phyloP scores from a whole-genome alignment of 2,113 vertebrate genomes.

The Phylloscopus trochilus region DNA sequence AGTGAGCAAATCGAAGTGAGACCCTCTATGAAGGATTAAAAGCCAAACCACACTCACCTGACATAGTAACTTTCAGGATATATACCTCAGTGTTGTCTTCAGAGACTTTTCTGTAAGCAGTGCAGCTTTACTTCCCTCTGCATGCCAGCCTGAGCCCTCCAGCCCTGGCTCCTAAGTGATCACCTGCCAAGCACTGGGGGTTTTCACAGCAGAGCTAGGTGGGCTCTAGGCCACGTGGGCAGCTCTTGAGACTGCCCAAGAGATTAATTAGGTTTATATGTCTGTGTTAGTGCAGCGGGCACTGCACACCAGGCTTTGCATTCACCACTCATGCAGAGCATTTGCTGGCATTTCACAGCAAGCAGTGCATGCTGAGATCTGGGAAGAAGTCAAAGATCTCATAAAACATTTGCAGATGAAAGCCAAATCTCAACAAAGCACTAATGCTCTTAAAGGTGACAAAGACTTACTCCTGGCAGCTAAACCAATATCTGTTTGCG shows the following conservation, averaged over 20 bases:
- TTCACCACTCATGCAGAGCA: background rate
- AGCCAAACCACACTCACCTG: background rate
- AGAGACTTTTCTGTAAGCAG: background rate
- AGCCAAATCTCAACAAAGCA: background rate
- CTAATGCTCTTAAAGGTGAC: background rate
- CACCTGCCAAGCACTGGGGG: background rate
- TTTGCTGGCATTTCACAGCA: background rate
- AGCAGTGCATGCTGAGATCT: background rate
- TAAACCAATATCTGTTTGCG: background rate
- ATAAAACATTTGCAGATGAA: background rate
- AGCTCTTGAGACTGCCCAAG: background rate
- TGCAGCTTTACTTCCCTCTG: background rate
- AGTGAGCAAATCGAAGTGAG: background rate
- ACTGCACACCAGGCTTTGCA: background rate
- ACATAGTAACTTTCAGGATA: background rate
- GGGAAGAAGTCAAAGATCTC: conserved; percentile 2
- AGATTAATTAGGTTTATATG: background rate
- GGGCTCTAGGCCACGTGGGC: background rate
- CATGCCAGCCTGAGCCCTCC: background rate
- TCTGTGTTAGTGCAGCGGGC: fast-evolving
- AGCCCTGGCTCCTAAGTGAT: background rate
- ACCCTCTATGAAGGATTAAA: background rate
- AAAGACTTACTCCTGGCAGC: background rate
- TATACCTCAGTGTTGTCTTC: background rate
- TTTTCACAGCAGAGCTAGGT: background rate